Evolutionary conservation across 2,113 vertebrate genomes (phyloP), one percentile per base, ranked within the genome.

Genomic region (Nematolebias whitei): DNA sequence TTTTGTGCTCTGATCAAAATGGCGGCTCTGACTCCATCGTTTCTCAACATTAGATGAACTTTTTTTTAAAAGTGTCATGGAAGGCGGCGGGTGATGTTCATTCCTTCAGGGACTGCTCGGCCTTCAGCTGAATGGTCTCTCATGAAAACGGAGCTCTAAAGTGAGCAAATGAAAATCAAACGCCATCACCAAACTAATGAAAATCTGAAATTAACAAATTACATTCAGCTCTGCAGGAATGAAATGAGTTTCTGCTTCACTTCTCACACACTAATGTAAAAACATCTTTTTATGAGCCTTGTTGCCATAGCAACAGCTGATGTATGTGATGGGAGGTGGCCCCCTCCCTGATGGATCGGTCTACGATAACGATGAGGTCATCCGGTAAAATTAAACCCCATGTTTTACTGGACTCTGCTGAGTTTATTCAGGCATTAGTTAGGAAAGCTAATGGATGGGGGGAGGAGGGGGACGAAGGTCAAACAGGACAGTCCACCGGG

Each of bases 351-450:
- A 66, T 71, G 41, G 41, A 15, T 23, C 8, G 65, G 72, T 54
- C 64, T 3, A 29, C 26, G 6, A 3, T 7, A 3, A 62, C 67
- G 40, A 79, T 52, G 44, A 83, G 77, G 73, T 82, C 85, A 82
- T 77, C 48, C 63, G 22, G 47, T 78, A 59, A 85, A 80, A 79
- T 79, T 78, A 85, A 83, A 72, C n/a, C n/a, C n/a, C 58, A 76
- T 18, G 26, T 29, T 29, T 29, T 7, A 35, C 32, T 10, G 32
- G 32, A 35, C 84, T 79, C 65, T 72, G 79, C 78, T 77, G 77
- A 71, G 72, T 89, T 89, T 87, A 87, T 78, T 89, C 82, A 85
- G 80, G 84, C 84, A 87, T 88, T 86, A 91, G 74, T 88, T 85
- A 70, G 45, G 80, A 73, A 59, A 40, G 32, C 20, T 52, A 63